Evolutionary conservation across 1,140 invertebrate genomes (phyloP), one percentile per base, ranked within the genome.

Genomic region (Aphaenogaster ashmeadi): DNA sequence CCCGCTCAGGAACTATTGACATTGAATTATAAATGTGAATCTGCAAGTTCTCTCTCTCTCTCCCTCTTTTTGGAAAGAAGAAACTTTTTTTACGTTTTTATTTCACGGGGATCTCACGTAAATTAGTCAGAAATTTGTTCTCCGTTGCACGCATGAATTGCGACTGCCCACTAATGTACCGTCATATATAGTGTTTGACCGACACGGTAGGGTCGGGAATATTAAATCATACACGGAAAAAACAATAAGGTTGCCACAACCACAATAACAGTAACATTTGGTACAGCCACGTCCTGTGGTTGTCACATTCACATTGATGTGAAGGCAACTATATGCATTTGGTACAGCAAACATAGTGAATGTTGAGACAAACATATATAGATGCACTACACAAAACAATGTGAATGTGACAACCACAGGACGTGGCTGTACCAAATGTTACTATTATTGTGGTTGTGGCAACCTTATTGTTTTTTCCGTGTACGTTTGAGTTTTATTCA

Each of bases 161-260:
- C 54, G 67, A 83, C 69, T 83, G 47, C 13, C 9, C 18, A 7
- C 21, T 58, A 69, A 52, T 33, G 9, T 21, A 72, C 47, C 21
- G 36, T 15, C 41, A 50, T 27, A 69, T 18, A 15, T 21, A 6
- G 6, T 15, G 66, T 69, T 13, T 50, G 50, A 50, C 27, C 52
- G 67, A 72, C 67, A 41, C 67, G 41, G 33, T 36, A n/a, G 33
- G 33, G 47, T 60, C 13, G 18, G 13, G 13, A 83, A 74, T 75
- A 84, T 71, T 84, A 75, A 84, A 75, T 83, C 80, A 27, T 62
- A n/a, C n/a, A n/a, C n/a, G n/a, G n/a, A n/a, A n/a, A n/a, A n/a
- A n/a, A n/a, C n/a, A n/a, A n/a, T n/a, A n/a, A n/a, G n/a, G n/a
- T n/a, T n/a, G n/a, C n/a, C n/a, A n/a, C n/a, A n/a, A n/a, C n/a